Evolutionary conservation across 2,888 invertebrate genomes (phyloP).

Genomic region (Limnephilus auricula): DNA sequence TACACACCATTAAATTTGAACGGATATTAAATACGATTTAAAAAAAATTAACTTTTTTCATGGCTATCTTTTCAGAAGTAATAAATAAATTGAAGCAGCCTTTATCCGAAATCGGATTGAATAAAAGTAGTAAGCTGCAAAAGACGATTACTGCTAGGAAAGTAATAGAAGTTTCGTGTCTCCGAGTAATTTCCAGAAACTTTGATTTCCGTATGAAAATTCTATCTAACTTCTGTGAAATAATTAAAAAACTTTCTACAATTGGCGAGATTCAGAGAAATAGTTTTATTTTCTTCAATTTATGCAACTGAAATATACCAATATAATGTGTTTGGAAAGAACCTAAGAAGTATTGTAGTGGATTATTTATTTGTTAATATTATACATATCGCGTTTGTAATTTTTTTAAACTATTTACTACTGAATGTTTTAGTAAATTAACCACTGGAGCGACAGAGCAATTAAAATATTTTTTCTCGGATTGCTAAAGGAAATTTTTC

Average conservation of each 20-base stretch:
- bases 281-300: neutral
- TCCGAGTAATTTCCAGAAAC: slow-evolving; percentile 29
- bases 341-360: neutral
- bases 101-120: slow-evolving; percentile 11
- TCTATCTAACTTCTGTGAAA: slow-evolving; percentile 27
- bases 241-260: slow-evolving; percentile 27
- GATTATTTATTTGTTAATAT: neutral
- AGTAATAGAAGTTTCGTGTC: slow-evolving; percentile 40
- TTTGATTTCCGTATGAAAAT: slow-evolving; percentile 5
- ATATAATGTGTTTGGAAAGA: neutral
- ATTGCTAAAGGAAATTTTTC: no score
- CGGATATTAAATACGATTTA: no score
- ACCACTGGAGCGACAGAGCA: no score
- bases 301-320: neutral
- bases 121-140: neutral
- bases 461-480: no score
- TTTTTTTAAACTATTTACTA: neutral
- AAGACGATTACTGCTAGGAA: slow-evolving; percentile 17
- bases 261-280: slow-evolving; percentile 10
- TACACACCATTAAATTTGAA: no score
- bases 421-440: neutral
- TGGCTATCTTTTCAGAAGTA: neutral
- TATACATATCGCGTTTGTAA: neutral
- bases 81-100: neutral
- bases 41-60: neutral